These are phyloP conservation scores for Chironomus riparius DNA, from an alignment of 2,888 invertebrate species.

Conservation along the genomic window DNA sequence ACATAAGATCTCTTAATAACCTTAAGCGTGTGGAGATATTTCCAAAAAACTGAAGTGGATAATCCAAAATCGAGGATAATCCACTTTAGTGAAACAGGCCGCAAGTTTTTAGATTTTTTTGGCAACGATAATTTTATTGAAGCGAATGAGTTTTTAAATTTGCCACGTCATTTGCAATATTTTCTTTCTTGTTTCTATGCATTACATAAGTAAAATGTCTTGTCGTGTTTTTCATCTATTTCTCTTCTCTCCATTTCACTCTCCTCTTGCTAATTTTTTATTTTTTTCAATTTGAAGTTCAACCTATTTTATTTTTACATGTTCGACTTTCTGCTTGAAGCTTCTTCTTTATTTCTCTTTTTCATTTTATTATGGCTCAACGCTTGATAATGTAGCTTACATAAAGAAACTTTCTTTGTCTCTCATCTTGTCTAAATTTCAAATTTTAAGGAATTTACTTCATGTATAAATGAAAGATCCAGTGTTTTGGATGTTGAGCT, in stretches of 20 bases:
- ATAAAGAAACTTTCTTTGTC: neutral
- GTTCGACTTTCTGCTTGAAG: constrained; percentile 20
- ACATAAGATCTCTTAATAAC: too few relatives aligned
- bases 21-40: too few relatives aligned
- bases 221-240: neutral
- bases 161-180: constrained; percentile 17
- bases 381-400: neutral
- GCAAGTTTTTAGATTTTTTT: too few relatives aligned
- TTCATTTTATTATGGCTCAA: neutral
- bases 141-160: neutral
- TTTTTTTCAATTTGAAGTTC: constrained; percentile 22
- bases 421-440: too few relatives aligned
- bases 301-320: constrained; percentile 24
- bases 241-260: neutral
- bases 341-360: constrained; percentile 14
- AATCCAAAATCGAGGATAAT: too few relatives aligned
- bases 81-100: too few relatives aligned
- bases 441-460: too few relatives aligned
- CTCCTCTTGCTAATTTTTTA: neutral
- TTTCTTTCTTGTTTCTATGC: neutral
- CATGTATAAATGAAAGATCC: too few relatives aligned
- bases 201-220: constrained; percentile 19
- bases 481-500: too few relatives aligned
- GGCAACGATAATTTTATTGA: too few relatives aligned
- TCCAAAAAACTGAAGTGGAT: too few relatives aligned